Evolutionary conservation across 2,888 invertebrate genomes (phyloP).

Genomic region (Tachina lurida): DNA sequence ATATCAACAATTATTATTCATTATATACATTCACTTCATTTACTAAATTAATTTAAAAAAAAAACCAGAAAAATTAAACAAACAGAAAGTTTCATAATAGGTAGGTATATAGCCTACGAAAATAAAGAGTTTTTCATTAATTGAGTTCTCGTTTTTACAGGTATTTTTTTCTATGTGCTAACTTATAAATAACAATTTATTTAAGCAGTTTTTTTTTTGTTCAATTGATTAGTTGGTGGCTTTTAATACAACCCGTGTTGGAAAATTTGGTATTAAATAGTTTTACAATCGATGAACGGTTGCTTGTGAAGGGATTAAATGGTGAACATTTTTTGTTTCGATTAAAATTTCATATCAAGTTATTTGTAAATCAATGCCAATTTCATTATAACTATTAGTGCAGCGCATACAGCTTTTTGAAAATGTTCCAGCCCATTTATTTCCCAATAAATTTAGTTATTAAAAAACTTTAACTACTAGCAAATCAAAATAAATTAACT

Average conservation of each 20-base stretch:
- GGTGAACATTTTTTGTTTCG: conserved; percentile 60
- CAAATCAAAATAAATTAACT: conserved; percentile 58
- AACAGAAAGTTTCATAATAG: not conserved
- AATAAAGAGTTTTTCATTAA: not conserved
- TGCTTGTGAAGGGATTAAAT: conserved; percentile 60
- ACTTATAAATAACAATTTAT: conserved; percentile 41
- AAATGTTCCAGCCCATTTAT: conserved; percentile 80
- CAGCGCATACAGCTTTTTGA: not conserved
- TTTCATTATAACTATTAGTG: not conserved
- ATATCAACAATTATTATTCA: conserved; percentile 59
- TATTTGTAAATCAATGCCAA: not conserved
- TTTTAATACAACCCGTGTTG: not conserved
- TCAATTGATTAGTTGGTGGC: not conserved
- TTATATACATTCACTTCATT: conserved; percentile 31
- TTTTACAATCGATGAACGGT: not conserved
- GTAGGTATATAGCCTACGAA: too few species aligned
- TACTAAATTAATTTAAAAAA: conserved; percentile 12
- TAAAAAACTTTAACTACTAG: conserved; percentile 77
- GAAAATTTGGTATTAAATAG: not conserved
- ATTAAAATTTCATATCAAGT: conserved; percentile 1
- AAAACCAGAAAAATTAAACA: not conserved
- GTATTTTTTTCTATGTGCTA: conserved; percentile 9
- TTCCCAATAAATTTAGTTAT: conserved; percentile 82
- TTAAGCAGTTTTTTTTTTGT: conserved; percentile 6
- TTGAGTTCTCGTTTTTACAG: not conserved